Evolutionary conservation across 2,888 invertebrate genomes (phyloP), one percentile per base, ranked within the genome.

Genomic region (Coleophora deauratella): DNA sequence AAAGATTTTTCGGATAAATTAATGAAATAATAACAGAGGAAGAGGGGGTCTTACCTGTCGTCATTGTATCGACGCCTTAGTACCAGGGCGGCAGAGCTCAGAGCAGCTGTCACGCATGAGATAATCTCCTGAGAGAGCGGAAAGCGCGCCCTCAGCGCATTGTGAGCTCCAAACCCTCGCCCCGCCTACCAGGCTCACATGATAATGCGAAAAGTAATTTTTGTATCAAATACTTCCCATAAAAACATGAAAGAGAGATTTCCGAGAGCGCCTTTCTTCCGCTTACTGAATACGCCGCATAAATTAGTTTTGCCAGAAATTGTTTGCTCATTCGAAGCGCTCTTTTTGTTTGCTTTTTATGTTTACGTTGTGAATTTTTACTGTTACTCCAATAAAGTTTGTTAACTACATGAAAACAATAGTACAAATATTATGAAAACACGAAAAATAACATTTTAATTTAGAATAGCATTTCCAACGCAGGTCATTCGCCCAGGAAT

Each of bases 151-250:
- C 72, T 63, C 62, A 57, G 54, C 59, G 62, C 13, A 57, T 68
- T 64, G 67, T 59, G 64, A 68, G 62, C 68, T 54, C 49, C 55
- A 54, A 60, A 57, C 57, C 61, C 72, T 70, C 72, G 49, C 44
- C 49, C 49, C 62, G 49, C 58, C 61, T 65, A 71, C 71, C 65
- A 72, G 58, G 71, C 75, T 72, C 73, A 74, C 74, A 80, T 71
- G 78, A 75, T 81, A 78, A 81, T 77, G 72, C 62, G 57, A 66
- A 80, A 81, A 77, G 78, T 82, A 82, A 82, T 85, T 84, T 79
- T 78, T 78, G 72, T 80, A 80, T 80, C 80, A 81, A 84, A 82
- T 73, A 75, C 72, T 71, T 75, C 66, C 62, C 67, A 67, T 76
- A 80, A 80, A 76, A 81, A 80, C 78, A 81, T 78, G 76, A 81